Base-by-base conservation (phyloP, 2,888 invertebrate species). In the Nemapogon koenigi region DNA sequence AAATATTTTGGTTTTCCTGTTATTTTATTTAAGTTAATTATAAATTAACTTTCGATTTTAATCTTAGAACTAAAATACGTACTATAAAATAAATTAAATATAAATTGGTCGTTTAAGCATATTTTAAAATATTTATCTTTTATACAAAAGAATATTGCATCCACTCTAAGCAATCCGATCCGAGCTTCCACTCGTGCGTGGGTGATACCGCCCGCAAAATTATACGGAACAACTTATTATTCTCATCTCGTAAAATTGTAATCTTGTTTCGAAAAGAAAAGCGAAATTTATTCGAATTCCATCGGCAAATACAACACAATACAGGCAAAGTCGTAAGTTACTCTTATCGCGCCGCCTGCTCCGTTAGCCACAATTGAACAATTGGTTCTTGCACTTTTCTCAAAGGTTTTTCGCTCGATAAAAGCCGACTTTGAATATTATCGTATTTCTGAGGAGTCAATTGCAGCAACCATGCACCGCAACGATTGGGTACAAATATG, bases 321-420 rank as follows among this genome's bases (percentile, higher is more conserved):
- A 68, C 67, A 70, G 71, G 62, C 67, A 68, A 57, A 56, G 57
- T 59, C 68, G 65, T 71, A 71, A 63, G 65, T 71, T 67, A 58
- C 55, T 62, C 68, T 71, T 72, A 71, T 69, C 70, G 69, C 58
- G 57, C 18, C 54, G 57, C 59, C 55, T 61, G 59, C 57, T 61
- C 62, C 69, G 71, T 68, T 70, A 68, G 58, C 65, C 62, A 56
- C 63, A 56, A 58, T 54, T 59, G 56, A 59, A 65, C 71, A 70
- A 72, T 72, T 71, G 72, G 70, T 68, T 69, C 60, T 54, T 62
- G 55, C 57, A 55, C 53, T 57, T 57, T 53, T 50, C 53, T 50
- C 56, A 37, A 37, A 53, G 55, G 61, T 62, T 59, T 55, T 30
- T 28, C 50, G 47, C 53, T 45, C 55, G 55, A 59, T 61, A 67